Base-by-base conservation (phyloP, 2,113 vertebrate species). In the Panthera uncia region DNA sequence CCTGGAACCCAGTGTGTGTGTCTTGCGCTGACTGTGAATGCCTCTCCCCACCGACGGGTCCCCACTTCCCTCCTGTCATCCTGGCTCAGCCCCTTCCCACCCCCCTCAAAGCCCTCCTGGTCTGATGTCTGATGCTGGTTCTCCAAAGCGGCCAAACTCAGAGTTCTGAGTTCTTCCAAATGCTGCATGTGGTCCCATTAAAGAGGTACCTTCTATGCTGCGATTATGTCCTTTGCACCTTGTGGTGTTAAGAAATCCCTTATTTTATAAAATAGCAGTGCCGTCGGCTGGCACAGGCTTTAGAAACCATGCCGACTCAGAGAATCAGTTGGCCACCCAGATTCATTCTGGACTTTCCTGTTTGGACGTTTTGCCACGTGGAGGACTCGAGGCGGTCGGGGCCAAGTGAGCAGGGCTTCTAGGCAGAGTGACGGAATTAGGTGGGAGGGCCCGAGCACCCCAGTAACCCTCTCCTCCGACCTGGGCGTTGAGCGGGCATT, bases 251-350 rank as follows among this genome's bases (percentile, higher is more conserved):
- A 50, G 31, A 68, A n/a, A 41, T 63, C 45, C 48, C 73, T 73
- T 23, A n/a, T 55, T 86, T 52, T 73, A 27, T 57, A 36, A 66
- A 86, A 55, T 19, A 13, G 31, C 9, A 7, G 61, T 8, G 66
- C 48, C 4, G 15, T 19, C n/a, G 71, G n/a, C 10, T 7, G 29
- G 52, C 52, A 19, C 14, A 36, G 7, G 65, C 66, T 66, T 74
- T 91, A 55, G 23, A 73, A 11, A 6, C 13, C 23, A 29, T 1
- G 15, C 41, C 65, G 25, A 23, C 52, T 50, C 65, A 31, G n/a
- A 65, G 82, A 21, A 38, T 16, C 18, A 31, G 41, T 6, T 3
- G 27, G 50, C 41, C 16, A 3, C 14, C 11, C 1, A 0, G 1
- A 21, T 0, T 3, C 7, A 8, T 19, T 19, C 36, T 21, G 48